Evolutionary conservation across 2,888 invertebrate species (phyloP).

Genomic region (Hipparchia sbordonii): DNA sequence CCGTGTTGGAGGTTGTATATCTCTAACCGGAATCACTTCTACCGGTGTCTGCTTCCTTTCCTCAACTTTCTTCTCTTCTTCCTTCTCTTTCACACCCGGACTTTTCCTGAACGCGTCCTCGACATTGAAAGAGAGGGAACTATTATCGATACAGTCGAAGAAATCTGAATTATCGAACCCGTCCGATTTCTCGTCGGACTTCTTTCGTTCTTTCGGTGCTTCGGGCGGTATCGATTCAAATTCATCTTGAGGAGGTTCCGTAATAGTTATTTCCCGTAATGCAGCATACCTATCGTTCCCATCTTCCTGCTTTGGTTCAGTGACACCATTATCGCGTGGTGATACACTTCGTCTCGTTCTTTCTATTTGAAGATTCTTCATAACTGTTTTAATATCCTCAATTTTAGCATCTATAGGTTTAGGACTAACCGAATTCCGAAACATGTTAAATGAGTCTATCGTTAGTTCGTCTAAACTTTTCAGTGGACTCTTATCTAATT

Average conservation of each 20-base stretch:
- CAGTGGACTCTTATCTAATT: constrained; percentile 64
- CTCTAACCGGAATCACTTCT: constrained; percentile 55
- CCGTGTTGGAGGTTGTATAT: constrained; percentile 69
- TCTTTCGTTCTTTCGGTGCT: constrained; percentile 75
- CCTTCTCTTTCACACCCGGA: constrained; percentile 68
- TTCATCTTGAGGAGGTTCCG: constrained; percentile 83
- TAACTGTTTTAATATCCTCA: constrained; percentile 75
- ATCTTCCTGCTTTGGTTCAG: constrained; percentile 69
- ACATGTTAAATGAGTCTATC: constrained; percentile 72
- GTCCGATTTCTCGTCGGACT: constrained; percentile 79
- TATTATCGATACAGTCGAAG: constrained; percentile 80
- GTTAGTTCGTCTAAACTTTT: constrained; percentile 72
- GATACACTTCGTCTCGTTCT: constrained; percentile 67
- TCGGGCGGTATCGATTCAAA: constrained; percentile 76
- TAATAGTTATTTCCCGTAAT: constrained; percentile 88
- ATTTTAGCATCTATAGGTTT: constrained; percentile 76
- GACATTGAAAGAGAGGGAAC: constrained; percentile 75
- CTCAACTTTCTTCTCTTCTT: constrained; percentile 61
- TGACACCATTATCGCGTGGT: constrained; percentile 73
- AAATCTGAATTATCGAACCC: constrained; percentile 80
- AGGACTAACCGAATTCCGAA: constrained; percentile 72
- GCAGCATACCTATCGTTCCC: constrained; percentile 90
- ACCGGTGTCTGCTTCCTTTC: constrained; percentile 55
- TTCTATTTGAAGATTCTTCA: constrained; percentile 73
- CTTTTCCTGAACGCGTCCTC: constrained; percentile 80